Evolutionary conservation across 1,140 invertebrate species (phyloP).

Genomic region (Pseudachorutes palmiensis): DNA sequence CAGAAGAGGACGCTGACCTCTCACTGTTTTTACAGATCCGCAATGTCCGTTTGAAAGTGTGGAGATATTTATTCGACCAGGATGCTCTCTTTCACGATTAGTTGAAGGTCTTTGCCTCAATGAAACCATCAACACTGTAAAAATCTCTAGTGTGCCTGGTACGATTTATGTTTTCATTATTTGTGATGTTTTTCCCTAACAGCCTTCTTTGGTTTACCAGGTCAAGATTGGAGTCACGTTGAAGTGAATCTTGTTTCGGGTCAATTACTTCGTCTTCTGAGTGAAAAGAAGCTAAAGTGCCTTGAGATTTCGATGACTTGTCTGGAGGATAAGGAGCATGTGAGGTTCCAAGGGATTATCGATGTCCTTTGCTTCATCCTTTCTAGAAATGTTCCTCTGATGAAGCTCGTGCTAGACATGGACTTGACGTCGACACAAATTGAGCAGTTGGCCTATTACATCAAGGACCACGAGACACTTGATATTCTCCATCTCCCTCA

Average conservation of each 20-base stretch:
- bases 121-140: conserved; percentile 28
- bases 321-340: conserved; percentile 40
- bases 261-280: conserved; percentile 32
- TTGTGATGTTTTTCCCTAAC: too few relatives aligned
- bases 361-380: conserved; percentile 47
- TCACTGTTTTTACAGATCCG: conserved; percentile 24
- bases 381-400: conserved; percentile 40
- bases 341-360: conserved; percentile 46
- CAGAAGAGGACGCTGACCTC: too few relatives aligned
- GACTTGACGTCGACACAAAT: conserved; percentile 49
- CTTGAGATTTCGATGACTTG: conserved; percentile 44
- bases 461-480: conserved; percentile 45
- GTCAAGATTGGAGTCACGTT: conserved; percentile 35
- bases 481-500: conserved; percentile 51
- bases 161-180: neutral
- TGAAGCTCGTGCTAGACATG: conserved; percentile 49
- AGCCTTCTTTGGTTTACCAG: too few relatives aligned
- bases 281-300: conserved; percentile 34
- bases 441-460: conserved; percentile 45
- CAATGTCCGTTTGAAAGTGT: conserved; percentile 19
- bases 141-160: conserved; percentile 33
- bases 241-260: conserved; percentile 37
- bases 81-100: conserved; percentile 29
- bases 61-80: conserved; percentile 30
- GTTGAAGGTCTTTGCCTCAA: conserved; percentile 36